Conservation (phyloP, 2,888 invertebrate genomes). For the Lepas anatifera region DNA sequence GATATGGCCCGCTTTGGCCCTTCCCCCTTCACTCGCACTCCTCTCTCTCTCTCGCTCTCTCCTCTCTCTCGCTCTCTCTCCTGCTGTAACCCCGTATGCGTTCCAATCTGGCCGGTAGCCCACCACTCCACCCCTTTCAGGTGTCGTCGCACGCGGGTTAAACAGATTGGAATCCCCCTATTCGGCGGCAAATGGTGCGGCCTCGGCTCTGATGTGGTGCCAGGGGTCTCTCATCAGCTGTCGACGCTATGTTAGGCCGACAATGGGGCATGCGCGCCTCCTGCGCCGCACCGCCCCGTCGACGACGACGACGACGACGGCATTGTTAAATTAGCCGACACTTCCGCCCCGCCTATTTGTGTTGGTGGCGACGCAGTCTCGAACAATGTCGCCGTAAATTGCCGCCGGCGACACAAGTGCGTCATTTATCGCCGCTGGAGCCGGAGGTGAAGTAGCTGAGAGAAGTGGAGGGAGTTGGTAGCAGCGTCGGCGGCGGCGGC, state of each 20-base stretch:
- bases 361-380: neutral
- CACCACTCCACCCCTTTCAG: neutral
- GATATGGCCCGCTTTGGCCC: no score
- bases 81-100: no score
- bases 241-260: neutral
- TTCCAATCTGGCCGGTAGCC: no score
- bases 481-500: no score
- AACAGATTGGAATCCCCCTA: neutral
- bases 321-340: neutral
- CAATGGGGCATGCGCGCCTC: neutral
- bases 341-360: neutral
- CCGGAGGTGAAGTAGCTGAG: no score
- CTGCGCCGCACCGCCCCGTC: neutral
- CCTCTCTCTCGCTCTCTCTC: no score
- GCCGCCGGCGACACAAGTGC: slow-evolving; percentile 4
- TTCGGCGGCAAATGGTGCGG: neutral
- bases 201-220: neutral
- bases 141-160: neutral
- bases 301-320: neutral
- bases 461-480: no score
- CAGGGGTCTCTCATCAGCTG: neutral
- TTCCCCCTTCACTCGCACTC: no score
- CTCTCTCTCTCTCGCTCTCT: no score
- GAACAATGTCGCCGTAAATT: slow-evolving; percentile 1
- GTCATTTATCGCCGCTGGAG: neutral